These are phyloP conservation scores for Drosophila takahashii DNA, from an alignment of 1,140 invertebrate genomes.

Conservation along the genomic window DNA sequence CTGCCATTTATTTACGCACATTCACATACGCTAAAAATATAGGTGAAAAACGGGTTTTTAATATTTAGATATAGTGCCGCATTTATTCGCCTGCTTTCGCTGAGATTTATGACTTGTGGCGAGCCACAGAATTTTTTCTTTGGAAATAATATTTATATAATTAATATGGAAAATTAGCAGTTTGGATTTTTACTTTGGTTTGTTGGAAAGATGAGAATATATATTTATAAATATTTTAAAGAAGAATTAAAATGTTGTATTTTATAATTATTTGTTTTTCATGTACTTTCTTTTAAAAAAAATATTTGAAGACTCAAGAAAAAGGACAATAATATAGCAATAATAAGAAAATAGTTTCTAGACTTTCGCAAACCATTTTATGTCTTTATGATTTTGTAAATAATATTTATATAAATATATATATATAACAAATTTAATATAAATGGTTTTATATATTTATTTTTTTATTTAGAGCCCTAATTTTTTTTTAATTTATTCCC, in stretches of 20 bases:
- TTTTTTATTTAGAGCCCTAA: background rate
- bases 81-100: conserved; percentile 38
- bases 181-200: background rate
- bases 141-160: conserved; percentile 24
- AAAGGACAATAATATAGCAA: too few relatives aligned
- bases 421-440: too few relatives aligned
- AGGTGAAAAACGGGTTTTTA: conserved; percentile 5
- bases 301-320: too few relatives aligned
- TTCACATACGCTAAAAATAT: conserved; percentile 5
- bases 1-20: conserved; percentile 9
- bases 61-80: conserved; percentile 29
- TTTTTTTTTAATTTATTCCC: background rate
- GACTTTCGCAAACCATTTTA: too few relatives aligned
- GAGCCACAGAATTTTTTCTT: conserved; percentile 56
- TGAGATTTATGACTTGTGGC: conserved; percentile 67
- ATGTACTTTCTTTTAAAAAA: too few relatives aligned
- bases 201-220: too few relatives aligned
- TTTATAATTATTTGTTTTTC: too few relatives aligned
- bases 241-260: too few relatives aligned
- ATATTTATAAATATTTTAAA: background rate
- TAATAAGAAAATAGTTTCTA: too few relatives aligned
- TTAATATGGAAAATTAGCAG: conserved; percentile 4
- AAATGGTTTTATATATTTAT: background rate
- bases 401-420: too few relatives aligned
- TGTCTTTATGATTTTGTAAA: too few relatives aligned